Conservation (phyloP, 2,113 vertebrate species). For the Dolichallabes microphthalmus region DNA sequence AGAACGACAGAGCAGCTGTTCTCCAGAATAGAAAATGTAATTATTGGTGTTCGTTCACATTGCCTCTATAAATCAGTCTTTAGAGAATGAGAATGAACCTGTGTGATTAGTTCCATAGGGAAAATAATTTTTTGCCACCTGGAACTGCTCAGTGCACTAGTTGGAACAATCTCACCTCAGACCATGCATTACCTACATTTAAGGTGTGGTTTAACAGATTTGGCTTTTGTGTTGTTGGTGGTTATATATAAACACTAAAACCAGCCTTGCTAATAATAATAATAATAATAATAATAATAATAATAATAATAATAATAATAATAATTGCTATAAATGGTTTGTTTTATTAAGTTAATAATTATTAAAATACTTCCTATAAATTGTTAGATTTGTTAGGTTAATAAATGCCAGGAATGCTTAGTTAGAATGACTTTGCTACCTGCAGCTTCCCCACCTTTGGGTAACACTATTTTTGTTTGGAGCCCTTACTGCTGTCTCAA, state of each 20-base stretch:
- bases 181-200: not conserved
- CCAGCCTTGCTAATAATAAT: not conserved
- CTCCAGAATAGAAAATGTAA: conserved; percentile 59
- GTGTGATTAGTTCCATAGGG: conserved; percentile 77
- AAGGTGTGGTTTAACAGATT: not conserved
- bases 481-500: not conserved
- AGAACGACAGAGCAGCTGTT: conserved; percentile 60
- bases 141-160: conserved; percentile 68
- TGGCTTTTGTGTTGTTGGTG: not conserved
- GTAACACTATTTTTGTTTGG: not conserved
- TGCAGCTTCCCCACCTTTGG: not conserved
- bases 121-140: conserved; percentile 74
- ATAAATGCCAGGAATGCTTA: not conserved
- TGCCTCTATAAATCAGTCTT: conserved; percentile 74
- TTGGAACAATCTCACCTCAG: conserved; percentile 34
- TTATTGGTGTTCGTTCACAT: conserved; percentile 67
- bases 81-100: conserved; percentile 75
- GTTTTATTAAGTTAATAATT: too few relatives aligned
- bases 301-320: too few relatives aligned
- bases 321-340: too few relatives aligned
- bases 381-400: too few relatives aligned
- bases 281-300: too few relatives aligned
- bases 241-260: not conserved
- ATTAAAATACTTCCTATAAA: too few relatives aligned
- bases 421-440: not conserved